A percentile compares a stretch with the other conserved stretches of the same genome.
Evolutionary conservation across 2,797 vertebrate genomes (phyloP).

Genomic region (Peromyscus melanophrys): DNA sequence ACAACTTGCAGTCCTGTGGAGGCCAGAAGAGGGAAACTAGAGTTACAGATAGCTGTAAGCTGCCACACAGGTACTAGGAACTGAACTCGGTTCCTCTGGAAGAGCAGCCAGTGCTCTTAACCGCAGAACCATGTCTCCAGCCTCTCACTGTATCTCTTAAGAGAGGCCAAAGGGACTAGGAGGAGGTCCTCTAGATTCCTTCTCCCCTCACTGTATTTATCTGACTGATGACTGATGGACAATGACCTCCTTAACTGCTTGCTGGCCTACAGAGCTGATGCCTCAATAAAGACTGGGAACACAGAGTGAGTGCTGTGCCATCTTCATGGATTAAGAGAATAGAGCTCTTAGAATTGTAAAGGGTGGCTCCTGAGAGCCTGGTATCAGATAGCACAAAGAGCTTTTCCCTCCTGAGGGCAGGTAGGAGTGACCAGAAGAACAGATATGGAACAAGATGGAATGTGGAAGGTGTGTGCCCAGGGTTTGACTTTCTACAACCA

Average conservation of each 20-base stretch:
- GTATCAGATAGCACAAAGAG: background rate
- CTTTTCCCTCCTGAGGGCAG: background rate
- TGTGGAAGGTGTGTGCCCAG: background rate
- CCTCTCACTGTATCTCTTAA: background rate
- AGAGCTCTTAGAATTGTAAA: conserved; percentile 3
- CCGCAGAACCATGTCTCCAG: background rate
- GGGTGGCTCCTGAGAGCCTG: background rate
- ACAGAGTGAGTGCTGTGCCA: background rate
- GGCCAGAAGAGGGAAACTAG: background rate
- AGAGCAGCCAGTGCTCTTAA: background rate
- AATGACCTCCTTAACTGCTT: background rate
- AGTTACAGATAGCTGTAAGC: background rate
- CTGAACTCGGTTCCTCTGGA: background rate
- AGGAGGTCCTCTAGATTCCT: background rate
- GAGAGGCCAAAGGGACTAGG: background rate
- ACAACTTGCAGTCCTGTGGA: background rate
- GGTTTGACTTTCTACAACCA: background rate
- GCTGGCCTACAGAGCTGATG: background rate
- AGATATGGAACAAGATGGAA: background rate
- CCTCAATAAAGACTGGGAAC: background rate
- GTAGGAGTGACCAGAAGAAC: background rate
- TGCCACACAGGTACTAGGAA: background rate
- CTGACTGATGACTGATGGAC: background rate
- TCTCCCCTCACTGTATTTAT: background rate
- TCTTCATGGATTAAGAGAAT: background rate